These are phyloP conservation scores for Rousettus leschenaultii DNA, from an alignment of 2,113 vertebrate species.

Conservation along the genomic window DNA sequence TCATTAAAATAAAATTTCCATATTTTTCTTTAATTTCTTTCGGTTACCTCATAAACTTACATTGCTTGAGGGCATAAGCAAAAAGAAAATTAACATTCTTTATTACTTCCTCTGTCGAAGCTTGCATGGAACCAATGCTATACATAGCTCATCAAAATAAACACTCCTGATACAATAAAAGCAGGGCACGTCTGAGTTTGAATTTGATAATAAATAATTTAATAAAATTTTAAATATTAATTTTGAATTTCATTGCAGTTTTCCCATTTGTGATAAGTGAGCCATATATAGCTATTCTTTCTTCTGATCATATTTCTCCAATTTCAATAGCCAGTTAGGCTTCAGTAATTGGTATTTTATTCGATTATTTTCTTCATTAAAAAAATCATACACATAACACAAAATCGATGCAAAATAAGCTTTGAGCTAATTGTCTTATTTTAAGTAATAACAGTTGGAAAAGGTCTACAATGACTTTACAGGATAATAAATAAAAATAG, in stretches of 20 bases:
- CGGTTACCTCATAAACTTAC: slow-evolving; percentile 28
- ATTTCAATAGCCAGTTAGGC: neutral
- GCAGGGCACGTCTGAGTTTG: neutral
- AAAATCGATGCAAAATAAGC: neutral
- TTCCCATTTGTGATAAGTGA: neutral
- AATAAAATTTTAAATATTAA: neutral
- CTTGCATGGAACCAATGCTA: neutral
- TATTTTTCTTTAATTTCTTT: slow-evolving; percentile 38
- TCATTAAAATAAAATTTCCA: slow-evolving; percentile 28
- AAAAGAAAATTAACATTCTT: slow-evolving; percentile 14
- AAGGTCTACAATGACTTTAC: neutral
- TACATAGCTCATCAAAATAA: slow-evolving; percentile 21
- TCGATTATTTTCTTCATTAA: neutral
- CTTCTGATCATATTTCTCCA: neutral
- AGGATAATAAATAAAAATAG: neutral
- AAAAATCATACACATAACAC: neutral
- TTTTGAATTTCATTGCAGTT: neutral
- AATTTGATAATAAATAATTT: neutral
- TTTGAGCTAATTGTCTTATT: neutral
- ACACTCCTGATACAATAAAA: neutral
- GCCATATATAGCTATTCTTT: neutral
- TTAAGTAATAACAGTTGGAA: neutral
- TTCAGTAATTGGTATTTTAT: neutral
- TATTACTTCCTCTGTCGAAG: neutral
- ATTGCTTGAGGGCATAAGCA: neutral